A percentile compares a stretch with the other conserved stretches of the same genome.
These are phyloP conservation scores for Drosophila falleni DNA, from an alignment of 2,888 invertebrate species.

Conservation along the genomic window DNA sequence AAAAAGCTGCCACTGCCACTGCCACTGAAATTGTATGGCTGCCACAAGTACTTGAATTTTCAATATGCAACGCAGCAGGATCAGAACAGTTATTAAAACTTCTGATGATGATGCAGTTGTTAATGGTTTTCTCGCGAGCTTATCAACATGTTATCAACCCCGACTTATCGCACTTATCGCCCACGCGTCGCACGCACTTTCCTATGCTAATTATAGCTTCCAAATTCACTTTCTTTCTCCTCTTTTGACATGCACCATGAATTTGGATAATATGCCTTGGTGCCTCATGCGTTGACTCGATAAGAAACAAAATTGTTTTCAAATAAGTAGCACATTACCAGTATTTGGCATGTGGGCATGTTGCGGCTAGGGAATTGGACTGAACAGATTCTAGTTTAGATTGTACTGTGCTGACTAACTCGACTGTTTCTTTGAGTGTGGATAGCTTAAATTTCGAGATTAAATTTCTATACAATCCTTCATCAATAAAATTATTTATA, in stretches of 20 bases:
- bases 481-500: too few relatives aligned
- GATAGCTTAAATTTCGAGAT: background rate
- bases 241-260: slow-evolving; percentile 42
- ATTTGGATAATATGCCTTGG: slow-evolving; percentile 46
- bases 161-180: slow-evolving; percentile 38
- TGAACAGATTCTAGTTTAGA: slow-evolving; percentile 4
- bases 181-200: slow-evolving; percentile 59
- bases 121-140: slow-evolving; percentile 74
- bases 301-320: slow-evolving; percentile 17
- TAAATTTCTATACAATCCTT: too few relatives aligned
- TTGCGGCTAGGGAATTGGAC: slow-evolving; percentile 3
- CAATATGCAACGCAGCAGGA: slow-evolving; percentile 68
- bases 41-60: slow-evolving; percentile 35
- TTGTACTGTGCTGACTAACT: slow-evolving; percentile 10
- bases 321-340: slow-evolving; percentile 15
- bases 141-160: slow-evolving; percentile 53
- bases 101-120: slow-evolving; percentile 28
- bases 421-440: slow-evolving; percentile 2
- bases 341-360: slow-evolving; percentile 35
- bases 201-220: slow-evolving; percentile 52
- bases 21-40: background rate
- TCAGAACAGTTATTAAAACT: slow-evolving; percentile 66
- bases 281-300: slow-evolving; percentile 12
- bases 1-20: slow-evolving; percentile 44
- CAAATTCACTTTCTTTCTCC: background rate